Evolutionary conservation across 2,113 vertebrate genomes (phyloP), one percentile per base, ranked within the genome.

Genomic region (Bombycilla garrulus): DNA sequence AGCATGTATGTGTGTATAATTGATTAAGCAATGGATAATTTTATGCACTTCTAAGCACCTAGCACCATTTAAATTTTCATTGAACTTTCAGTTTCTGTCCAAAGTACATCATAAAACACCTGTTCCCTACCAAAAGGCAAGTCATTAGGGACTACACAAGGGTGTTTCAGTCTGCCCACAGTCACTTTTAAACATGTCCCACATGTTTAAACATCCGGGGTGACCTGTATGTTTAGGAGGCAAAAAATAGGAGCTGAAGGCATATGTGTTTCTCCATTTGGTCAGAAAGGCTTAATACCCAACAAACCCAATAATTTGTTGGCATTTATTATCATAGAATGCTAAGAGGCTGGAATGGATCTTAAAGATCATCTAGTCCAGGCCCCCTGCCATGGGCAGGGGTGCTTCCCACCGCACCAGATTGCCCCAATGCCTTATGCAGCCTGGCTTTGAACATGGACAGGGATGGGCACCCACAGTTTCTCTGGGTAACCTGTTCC

Each of bases 11-110:
- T 58, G 26, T 87, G 15, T 50, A n/a, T 66, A 95, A 91, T 31
- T 54, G 25, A 88, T 90, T 88, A 86, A 36, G 28, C 12, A 73
- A 48, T 60, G 51, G 60, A 60, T 71, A 44, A 92, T 88, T 80
- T 93, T 36, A 66, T 81, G 38, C 42, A 60, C 64, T 97, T 90
- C 45, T 87, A 88, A 86, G 50, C 31, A 80, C 9, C 2, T 45
- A 44, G n/a, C 31, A 44, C 26, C 4, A 72, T 85, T 84, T 71
- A 50, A 48, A n/a, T 87, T 71, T 86, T 79, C 44, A 76, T 93
- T 36, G 35, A 79, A 71, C 19, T 76, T 44, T 60, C 50, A 45
- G 58, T 80, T 81, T 71, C 28, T 69, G 23, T 23, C 45, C 57
- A 40, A 87, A 76, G 24, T 15, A 18, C 12, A 24, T 60, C 60